Evolutionary conservation across 2,113 vertebrate species (phyloP), one percentile per base, ranked within the genome.

Genomic region (Hippocampus barbouri): DNA sequence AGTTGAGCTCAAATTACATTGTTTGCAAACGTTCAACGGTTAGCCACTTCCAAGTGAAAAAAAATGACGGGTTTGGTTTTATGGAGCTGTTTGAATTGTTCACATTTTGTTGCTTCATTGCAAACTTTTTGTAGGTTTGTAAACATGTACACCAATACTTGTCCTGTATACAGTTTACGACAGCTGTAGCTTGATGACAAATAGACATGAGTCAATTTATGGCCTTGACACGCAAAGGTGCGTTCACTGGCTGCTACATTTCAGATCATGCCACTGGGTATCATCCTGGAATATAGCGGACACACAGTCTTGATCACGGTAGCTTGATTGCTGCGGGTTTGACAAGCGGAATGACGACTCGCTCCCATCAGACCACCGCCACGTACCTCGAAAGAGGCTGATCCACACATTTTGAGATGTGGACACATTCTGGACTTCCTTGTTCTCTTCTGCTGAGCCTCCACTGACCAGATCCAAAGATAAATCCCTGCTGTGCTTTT

Each of bases 291-390:
- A 82, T 38, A 78, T 1, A 7, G 69, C 76, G 38, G 12, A 53
- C 60, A 54, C 69, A 78, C 89, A 91, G 1, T 77, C 3, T 54
- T 85, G 78, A 51, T 16, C 0, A 0, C 0, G 0, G 38, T 83
- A 67, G n/a, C 66, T 83, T 0, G 86, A 84, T 53, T 87, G 82
- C 14, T 0, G 1, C 0, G 45, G 34, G 30, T 59, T 77, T 87
- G 87, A 90, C 75, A 68, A 77, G 25, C 86, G 86, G 60, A 87
- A 90, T 2, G 87, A 89, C 25, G 82, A 83, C 38, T 66, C 72
- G 71, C 78, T 88, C 27, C 76, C 85, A 64, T 91, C 84, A 0
- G 86, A 91, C 89, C 89, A 91, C 57, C n/a, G 79, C 90, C 90
- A 90, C 10, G 67, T 57, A 60, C 91, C 91, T 70, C 75, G 88